A percentile compares a stretch with the other conserved stretches of the same genome.
phyloP scores from a whole-genome alignment of 1,140 invertebrate species.

The Bacillus rossius region DNA sequence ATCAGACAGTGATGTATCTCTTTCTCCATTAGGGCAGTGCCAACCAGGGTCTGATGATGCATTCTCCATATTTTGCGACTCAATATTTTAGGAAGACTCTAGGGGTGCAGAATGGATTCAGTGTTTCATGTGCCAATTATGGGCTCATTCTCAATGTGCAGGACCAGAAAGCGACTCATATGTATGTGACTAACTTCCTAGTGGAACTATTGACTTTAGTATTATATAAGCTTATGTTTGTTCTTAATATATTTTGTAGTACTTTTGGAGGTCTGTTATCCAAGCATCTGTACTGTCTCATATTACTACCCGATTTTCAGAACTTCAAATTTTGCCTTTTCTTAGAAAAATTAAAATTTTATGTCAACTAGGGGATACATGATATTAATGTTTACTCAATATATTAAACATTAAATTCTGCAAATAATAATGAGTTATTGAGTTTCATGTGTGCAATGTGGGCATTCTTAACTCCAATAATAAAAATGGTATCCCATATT shows the following conservation, averaged over 20 bases:
- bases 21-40: not conserved
- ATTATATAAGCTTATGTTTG: no score
- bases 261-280: no score
- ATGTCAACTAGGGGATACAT: not conserved
- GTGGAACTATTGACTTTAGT: not conserved
- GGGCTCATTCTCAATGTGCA: slow-evolving; percentile 1
- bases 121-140: not conserved
- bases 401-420: not conserved
- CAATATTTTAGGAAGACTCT: not conserved
- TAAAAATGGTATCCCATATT: not conserved
- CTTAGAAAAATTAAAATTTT: not conserved
- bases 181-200: not conserved
- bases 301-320: not conserved
- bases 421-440: not conserved
- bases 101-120: not conserved
- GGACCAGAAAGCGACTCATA: not conserved
- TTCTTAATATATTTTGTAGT: no score
- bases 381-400: not conserved
- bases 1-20: no score
- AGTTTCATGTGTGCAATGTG: not conserved
- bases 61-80: not conserved
- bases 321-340: not conserved
- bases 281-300: no score
- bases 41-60: not conserved
- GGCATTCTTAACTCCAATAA: not conserved